These are phyloP conservation scores for Pollenia labialis DNA, from an alignment of 2,888 invertebrate species.

Conservation along the genomic window DNA sequence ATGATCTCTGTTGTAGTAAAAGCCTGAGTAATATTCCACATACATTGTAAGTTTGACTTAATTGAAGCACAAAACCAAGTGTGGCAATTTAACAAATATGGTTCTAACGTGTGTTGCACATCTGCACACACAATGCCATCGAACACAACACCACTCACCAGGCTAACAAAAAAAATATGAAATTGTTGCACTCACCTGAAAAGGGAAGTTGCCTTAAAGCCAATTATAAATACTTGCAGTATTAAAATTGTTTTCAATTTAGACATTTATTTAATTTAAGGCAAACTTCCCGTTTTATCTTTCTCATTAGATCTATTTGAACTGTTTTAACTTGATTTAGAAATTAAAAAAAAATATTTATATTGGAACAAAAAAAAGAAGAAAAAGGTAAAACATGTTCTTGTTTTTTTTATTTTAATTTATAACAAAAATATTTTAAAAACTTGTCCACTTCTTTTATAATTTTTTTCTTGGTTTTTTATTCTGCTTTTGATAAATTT, in stretches of 20 bases:
- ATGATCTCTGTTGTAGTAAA: background rate
- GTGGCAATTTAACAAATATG: conserved; percentile 69
- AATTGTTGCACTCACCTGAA: conserved; percentile 4
- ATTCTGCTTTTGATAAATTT: background rate
- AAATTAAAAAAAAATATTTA: conserved; percentile 29
- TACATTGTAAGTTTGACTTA: conserved; percentile 67
- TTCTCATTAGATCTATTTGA: conserved; percentile 13
- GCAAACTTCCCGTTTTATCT: conserved; percentile 24
- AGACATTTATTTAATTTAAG: background rate
- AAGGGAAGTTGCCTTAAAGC: conserved; percentile 4
- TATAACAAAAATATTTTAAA: background rate
- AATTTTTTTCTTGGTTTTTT: background rate
- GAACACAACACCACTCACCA: background rate
- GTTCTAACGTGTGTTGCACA: conserved; percentile 33
- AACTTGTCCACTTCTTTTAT: conserved; percentile 26
- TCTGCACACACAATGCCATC: background rate
- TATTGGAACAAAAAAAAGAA: background rate
- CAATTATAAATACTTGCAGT: background rate
- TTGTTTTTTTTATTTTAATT: conserved; percentile 5
- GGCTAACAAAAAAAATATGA: conserved; percentile 15
- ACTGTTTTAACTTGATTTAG: conserved; percentile 51
- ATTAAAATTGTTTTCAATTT: background rate
- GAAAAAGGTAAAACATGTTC: conserved; percentile 27
- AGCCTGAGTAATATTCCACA: background rate
- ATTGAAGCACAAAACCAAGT: conserved; percentile 70